These are phyloP conservation scores for Phaonia tiefii DNA, from an alignment of 2,888 invertebrate genomes.

Conservation along the genomic window DNA sequence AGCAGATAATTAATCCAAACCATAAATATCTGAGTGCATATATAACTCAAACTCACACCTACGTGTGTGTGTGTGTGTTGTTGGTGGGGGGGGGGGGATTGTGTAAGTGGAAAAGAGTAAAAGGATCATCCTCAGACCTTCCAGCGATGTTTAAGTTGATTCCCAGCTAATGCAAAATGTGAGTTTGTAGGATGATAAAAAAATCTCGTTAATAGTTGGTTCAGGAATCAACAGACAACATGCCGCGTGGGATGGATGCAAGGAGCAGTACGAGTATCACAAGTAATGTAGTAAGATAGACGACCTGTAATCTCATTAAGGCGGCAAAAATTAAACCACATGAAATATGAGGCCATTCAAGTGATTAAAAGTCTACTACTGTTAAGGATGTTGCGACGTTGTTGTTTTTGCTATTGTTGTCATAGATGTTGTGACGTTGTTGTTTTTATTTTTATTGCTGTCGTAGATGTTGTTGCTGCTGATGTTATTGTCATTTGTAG, in stretches of 20 bases:
- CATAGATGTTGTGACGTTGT: conserved; percentile 58
- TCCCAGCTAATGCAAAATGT: conserved; percentile 1
- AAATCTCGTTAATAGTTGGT: background rate
- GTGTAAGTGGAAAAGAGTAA: background rate
- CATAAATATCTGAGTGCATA: conserved; percentile 43
- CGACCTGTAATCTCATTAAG: conserved; percentile 64
- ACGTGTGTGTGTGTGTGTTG: background rate
- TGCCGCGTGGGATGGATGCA: background rate
- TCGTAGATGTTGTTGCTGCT: conserved; percentile 64
- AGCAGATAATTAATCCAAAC: conserved; percentile 58
- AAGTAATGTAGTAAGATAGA: conserved; percentile 49
- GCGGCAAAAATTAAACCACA: conserved; percentile 63
- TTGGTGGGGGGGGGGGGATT: background rate
- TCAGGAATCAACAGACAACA: background rate
- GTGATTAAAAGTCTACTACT: conserved; percentile 58
- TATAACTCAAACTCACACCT: conserved; percentile 38
- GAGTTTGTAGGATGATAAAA: background rate
- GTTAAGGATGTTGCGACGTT: conserved; percentile 45
- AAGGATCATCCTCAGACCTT: conserved; percentile 24
- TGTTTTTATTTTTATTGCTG: conserved; percentile 62
- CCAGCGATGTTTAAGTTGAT: background rate
- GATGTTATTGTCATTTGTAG: conserved; percentile 19
- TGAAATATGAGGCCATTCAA: conserved; percentile 57
- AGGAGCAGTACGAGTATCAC: background rate
- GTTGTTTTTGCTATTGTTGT: conserved; percentile 47